Percentiles rank a stretch among this genome's conserved stretches.
Evolutionary conservation across 2,888 invertebrate genomes (phyloP).

Genomic region (Ariolimax columbianus): DNA sequence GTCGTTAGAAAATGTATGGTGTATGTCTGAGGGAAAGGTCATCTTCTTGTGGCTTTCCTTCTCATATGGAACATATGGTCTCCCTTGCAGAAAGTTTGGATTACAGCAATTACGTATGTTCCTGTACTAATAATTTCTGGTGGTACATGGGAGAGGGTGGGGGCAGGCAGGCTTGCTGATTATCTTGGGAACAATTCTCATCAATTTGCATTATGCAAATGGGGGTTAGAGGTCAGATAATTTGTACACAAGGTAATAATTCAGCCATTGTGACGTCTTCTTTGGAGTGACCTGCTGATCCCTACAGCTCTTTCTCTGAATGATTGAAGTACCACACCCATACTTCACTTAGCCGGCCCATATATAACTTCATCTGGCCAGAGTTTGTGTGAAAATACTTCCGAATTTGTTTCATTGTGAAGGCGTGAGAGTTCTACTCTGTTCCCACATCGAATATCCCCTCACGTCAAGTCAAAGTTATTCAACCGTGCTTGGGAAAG

Average conservation of each 20-base stretch:
- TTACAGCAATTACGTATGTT: no score
- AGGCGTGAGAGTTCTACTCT: neutral
- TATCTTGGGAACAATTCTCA: no score
- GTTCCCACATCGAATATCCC: constrained; percentile 34
- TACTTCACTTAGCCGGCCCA: neutral
- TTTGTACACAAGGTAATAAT: neutral
- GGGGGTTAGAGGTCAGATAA: neutral
- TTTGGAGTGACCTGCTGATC: neutral
- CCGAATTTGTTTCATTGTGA: neutral
- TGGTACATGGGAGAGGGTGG: no score
- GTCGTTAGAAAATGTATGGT: no score
- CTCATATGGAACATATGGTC: no score
- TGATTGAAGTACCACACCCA: neutral
- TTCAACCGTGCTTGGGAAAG: constrained; percentile 30
- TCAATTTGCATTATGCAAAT: no score
- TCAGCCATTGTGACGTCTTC: neutral
- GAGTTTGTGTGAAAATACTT: neutral
- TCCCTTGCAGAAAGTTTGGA: no score
- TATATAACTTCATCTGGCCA: neutral
- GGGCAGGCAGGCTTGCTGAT: no score
- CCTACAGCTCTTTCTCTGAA: neutral
- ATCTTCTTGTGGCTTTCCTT: no score
- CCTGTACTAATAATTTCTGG: no score
- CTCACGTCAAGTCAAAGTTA: constrained; percentile 7
- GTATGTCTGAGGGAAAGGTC: no score